A percentile compares a stretch with the other conserved stretches of the same genome.
phyloP scores from a whole-genome alignment of 2,113 vertebrate species.

The Mobula hypostoma region DNA sequence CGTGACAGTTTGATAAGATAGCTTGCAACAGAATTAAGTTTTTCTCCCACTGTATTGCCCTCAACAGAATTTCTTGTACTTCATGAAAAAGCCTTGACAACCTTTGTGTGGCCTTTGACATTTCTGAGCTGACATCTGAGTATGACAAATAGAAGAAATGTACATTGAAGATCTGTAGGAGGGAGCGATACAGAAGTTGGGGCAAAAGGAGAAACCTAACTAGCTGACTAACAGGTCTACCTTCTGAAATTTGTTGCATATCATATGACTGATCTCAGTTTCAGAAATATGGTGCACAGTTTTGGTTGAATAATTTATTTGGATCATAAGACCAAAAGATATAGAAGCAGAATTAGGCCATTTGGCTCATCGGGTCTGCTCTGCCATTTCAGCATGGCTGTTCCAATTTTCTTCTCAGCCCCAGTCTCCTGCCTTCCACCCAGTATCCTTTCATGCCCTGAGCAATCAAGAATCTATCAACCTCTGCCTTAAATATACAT shows the following conservation, averaged over 20 bases:
- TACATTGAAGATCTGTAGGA: conserved; percentile 22
- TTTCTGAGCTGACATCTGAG: conserved; percentile 44
- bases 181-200: conserved; percentile 33
- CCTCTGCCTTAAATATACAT: too few species aligned
- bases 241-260: background rate
- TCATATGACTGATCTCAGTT: background rate
- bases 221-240: background rate
- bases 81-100: conserved; percentile 44
- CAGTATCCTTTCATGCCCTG: too few species aligned
- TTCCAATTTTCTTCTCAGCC: too few species aligned
- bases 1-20: conserved; percentile 43
- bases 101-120: conserved; percentile 42
- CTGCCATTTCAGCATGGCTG: too few species aligned
- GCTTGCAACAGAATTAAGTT: conserved; percentile 44
- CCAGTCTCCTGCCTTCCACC: too few species aligned
- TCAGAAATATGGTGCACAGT: conserved; percentile 39
- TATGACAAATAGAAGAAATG: conserved; percentile 39
- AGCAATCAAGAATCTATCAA: too few species aligned
- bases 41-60: conserved; percentile 41
- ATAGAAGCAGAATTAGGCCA: too few species aligned
- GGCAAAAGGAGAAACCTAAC: background rate
- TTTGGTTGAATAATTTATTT: conserved; percentile 31
- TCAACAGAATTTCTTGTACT: conserved; percentile 47
- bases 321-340: too few species aligned
- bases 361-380: too few species aligned